Evolutionary conservation across 2,113 vertebrate species (phyloP).

Genomic region (Corynorhinus townsendii): DNA sequence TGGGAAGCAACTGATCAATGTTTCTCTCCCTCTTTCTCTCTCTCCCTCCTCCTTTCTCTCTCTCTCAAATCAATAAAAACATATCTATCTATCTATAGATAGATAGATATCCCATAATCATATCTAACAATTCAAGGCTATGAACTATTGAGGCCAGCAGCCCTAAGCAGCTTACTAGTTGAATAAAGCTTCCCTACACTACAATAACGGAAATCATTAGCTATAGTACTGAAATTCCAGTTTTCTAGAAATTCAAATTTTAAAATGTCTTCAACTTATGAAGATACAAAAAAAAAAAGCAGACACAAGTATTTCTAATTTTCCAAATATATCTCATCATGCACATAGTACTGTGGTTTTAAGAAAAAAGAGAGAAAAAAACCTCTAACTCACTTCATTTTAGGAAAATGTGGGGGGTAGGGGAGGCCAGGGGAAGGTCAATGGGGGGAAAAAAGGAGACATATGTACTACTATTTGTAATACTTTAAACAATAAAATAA

Average conservation of each 20-base stretch:
- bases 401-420: neutral
- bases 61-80: no score
- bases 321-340: neutral
- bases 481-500: no score
- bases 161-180: neutral
- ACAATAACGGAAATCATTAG: neutral
- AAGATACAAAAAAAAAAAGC: neutral
- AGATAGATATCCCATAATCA: neutral
- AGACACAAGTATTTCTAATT: neutral
- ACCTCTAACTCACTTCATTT: neutral
- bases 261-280: neutral
- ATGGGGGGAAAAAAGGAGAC: no score
- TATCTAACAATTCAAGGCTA: neutral
- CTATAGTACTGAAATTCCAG: neutral
- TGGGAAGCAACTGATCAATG: no score
- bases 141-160: neutral
- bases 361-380: neutral
- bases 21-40: no score
- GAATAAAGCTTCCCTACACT: neutral
- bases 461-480: no score
- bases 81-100: no score
- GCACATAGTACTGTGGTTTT: neutral
- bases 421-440: no score
- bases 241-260: conserved; percentile 19
- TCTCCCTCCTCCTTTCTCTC: no score